Evolutionary conservation across 2,113 vertebrate species (phyloP).

Genomic region (Vombatus ursinus): DNA sequence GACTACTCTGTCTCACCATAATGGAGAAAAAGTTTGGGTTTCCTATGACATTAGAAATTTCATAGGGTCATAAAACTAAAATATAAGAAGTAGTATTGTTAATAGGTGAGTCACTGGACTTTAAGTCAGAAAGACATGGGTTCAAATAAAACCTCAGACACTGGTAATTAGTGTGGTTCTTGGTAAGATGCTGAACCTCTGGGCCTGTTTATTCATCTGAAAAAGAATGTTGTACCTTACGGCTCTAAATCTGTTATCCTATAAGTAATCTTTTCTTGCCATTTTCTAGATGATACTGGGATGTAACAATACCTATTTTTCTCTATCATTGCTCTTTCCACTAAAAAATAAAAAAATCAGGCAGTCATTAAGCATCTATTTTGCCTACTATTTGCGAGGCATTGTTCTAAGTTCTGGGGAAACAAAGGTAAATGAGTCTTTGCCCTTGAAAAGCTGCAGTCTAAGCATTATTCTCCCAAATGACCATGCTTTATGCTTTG

Average conservation of each 20-base stretch:
- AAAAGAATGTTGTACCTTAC: background rate
- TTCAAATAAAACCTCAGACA: background rate
- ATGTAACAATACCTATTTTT: background rate
- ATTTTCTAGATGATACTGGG: background rate
- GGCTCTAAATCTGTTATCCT: background rate
- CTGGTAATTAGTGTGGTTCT: background rate
- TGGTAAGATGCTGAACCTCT: background rate
- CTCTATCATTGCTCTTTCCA: background rate
- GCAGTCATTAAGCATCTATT: background rate
- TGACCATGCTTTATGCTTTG: background rate
- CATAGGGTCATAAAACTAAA: background rate
- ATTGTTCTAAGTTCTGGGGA: background rate
- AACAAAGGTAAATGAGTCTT: background rate
- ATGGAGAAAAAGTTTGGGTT: too few species aligned
- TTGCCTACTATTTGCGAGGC: background rate
- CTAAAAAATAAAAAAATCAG: background rate
- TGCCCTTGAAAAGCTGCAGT: background rate
- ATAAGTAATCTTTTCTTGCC: background rate
- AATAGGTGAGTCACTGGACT: background rate
- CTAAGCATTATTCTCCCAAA: background rate
- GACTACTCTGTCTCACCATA: too few species aligned
- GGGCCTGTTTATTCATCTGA: background rate
- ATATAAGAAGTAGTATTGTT: background rate
- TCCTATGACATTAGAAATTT: too few species aligned
- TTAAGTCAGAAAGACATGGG: background rate